Conservation (phyloP, 2,113 vertebrate genomes). For the Serilophus lunatus region DNA sequence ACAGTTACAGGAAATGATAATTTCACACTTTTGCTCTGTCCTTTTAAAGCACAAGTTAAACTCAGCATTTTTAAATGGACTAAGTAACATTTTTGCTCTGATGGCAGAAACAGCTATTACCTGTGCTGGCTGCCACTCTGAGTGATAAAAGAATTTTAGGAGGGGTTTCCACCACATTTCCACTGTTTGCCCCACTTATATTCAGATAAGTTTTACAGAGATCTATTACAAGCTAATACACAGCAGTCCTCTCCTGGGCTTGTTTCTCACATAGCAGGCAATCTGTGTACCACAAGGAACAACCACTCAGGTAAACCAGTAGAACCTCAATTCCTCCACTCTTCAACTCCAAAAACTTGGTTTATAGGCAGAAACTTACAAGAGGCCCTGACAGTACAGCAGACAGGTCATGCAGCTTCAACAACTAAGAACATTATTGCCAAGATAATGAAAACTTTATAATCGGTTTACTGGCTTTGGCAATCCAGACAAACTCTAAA, state of each 20-base stretch:
- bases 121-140: neutral
- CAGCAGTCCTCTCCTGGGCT: neutral
- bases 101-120: neutral
- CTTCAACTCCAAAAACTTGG: neutral
- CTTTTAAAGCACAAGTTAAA: constrained; percentile 48
- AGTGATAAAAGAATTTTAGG: neutral
- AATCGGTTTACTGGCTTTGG: neutral
- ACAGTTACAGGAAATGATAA: constrained; percentile 74
- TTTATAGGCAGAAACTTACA: neutral
- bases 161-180: neutral
- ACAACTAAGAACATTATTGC: neutral
- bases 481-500: neutral
- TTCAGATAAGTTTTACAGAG: neutral
- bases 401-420: neutral
- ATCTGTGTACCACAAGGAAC: neutral
- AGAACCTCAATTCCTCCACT: neutral
- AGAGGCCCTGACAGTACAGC: neutral
- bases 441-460: neutral
- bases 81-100: neutral
- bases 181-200: neutral
- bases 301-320: neutral
- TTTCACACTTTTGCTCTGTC: constrained; percentile 72
- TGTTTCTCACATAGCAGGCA: neutral
- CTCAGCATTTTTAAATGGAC: neutral
- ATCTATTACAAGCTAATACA: neutral